Evolutionary conservation across 2,113 vertebrate species (phyloP), one percentile per base, ranked within the genome.

Genomic region (Catharus fuscescens): DNA sequence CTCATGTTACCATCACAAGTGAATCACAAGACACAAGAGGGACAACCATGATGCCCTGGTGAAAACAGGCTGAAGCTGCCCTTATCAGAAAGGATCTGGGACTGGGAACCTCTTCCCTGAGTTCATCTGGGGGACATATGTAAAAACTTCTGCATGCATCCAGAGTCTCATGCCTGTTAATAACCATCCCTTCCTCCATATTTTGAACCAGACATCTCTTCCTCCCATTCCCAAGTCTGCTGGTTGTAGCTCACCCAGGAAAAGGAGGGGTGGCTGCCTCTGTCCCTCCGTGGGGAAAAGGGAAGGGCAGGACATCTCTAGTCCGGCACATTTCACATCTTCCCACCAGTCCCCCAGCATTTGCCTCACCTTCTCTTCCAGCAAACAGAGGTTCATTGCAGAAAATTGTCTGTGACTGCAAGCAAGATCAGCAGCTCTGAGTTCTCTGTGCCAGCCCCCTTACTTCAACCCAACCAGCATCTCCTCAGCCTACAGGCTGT

Each of bases 61-160:
- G 2, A 70, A 31, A 92, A 65, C 1, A 2, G 61, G 52, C 65
- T 8, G 2, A 86, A 92, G 47, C 56, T 54, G 26, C 70, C 64
- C 67, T 86, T 92, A 94, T 82, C 86, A 56, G 80, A 86, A 92
- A 74, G 18, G 80, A 86, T 80, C 34, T 0, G 0, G 71, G 54
- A 59, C 29, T 15, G 25, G 50, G 56, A 95, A 77, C 40, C 44
- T 64, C 82, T 90, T 83, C 69, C 24, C 20, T 0, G 3, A 92
- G 79, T 93, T 90, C 93, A 96, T 90, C 92, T 93, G 92, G 74
- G 82, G 79, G 67, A 88, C 92, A 95, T 24, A 83, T 90, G 88
- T 90, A 86, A 74, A 82, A 83, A 56, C 44, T 54, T 89, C 60
- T 31, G 88, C 74, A 12, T 93, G 85, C 87, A 88, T 65, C 85